Evolutionary conservation across 2,113 vertebrate species (phyloP).

Genomic region (Eolophus roseicapilla): DNA sequence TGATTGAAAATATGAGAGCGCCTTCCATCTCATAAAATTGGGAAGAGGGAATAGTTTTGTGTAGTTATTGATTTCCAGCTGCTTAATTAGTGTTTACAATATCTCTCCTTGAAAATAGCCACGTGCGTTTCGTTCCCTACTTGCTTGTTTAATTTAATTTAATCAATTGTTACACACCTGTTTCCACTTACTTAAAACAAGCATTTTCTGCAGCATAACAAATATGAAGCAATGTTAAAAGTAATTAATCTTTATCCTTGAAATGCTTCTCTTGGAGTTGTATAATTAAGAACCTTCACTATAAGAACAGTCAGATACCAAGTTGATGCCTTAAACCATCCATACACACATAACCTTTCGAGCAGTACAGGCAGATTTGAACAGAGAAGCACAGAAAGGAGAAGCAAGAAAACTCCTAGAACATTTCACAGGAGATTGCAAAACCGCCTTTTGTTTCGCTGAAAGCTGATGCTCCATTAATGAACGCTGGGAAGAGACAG

Average conservation of each 20-base stretch:
- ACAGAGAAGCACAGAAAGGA: neutral
- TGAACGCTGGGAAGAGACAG: neutral
- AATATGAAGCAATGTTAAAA: conserved; percentile 61
- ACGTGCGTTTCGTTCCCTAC: conserved; percentile 36
- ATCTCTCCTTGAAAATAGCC: conserved; percentile 72
- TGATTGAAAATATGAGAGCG: conserved; percentile 17
- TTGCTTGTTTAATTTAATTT: conserved; percentile 67
- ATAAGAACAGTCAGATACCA: neutral
- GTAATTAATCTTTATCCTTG: conserved; percentile 38
- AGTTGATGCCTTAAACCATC: neutral
- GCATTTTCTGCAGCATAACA: conserved; percentile 57
- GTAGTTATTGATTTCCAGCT: conserved; percentile 66
- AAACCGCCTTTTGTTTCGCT: neutral
- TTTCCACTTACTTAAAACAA: conserved; percentile 74
- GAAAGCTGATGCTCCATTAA: neutral
- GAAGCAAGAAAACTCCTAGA: neutral
- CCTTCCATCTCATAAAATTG: conserved; percentile 30
- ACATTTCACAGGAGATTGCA: neutral
- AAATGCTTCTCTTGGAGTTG: neutral
- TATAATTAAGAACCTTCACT: conserved; percentile 5
- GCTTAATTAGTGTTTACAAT: conserved; percentile 66
- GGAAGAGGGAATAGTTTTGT: conserved; percentile 56
- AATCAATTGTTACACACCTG: conserved; percentile 72
- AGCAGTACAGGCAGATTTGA: neutral
- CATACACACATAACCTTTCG: neutral